Conservation (phyloP, 1,140 invertebrate genomes). For the Riptortus pedestris region DNA sequence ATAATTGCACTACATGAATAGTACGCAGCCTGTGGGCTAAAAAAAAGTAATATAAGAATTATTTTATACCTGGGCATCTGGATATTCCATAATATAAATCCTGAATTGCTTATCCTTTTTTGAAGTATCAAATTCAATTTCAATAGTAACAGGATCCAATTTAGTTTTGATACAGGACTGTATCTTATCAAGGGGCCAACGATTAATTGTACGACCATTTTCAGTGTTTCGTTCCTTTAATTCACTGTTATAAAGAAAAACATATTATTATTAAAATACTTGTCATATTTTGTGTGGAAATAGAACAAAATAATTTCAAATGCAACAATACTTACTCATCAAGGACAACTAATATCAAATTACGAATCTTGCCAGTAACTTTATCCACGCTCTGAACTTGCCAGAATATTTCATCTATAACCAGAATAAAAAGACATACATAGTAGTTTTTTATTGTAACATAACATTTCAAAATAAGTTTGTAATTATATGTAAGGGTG, state of each 20-base stretch:
- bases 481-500: too few species aligned
- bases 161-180: constrained; percentile 43
- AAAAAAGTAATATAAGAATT: too few species aligned
- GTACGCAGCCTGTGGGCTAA: too few species aligned
- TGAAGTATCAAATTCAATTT: constrained; percentile 50
- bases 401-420: constrained; percentile 18
- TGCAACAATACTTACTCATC: constrained; percentile 2
- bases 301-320: too few species aligned
- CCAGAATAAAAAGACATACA: too few species aligned
- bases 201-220: constrained; percentile 42
- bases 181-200: constrained; percentile 47
- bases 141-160: constrained; percentile 41
- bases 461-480: background rate
- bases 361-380: background rate
- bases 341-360: constrained; percentile 20
- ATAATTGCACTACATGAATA: too few species aligned
- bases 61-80: constrained; percentile 47
- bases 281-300: background rate
- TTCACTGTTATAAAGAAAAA: constrained; percentile 27
- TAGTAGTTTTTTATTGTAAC: background rate
- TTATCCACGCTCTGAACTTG: constrained; percentile 12
- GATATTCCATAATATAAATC: constrained; percentile 44
- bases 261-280: too few species aligned
- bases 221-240: constrained; percentile 39
- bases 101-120: constrained; percentile 45